These are phyloP conservation scores for Mythimna albipuncta DNA, from an alignment of 2,888 invertebrate species.

Conservation along the genomic window DNA sequence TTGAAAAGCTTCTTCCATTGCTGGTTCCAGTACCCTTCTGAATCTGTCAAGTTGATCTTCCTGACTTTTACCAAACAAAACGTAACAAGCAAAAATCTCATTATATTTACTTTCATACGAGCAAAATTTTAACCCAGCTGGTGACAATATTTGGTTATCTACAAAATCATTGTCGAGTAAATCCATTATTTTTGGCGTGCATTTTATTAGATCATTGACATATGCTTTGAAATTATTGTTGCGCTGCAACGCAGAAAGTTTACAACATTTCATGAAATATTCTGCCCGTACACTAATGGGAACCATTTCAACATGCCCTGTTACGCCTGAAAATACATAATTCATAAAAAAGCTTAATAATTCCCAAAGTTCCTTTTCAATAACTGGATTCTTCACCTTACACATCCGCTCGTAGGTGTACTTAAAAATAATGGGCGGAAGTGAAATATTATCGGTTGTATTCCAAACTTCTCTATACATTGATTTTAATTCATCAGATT, in stretches of 20 bases:
- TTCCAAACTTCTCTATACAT: slow-evolving; percentile 72
- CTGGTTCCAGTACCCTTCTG: slow-evolving; percentile 61
- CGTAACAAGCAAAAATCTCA: slow-evolving; percentile 61
- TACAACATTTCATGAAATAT: slow-evolving; percentile 69
- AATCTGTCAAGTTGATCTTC: slow-evolving; percentile 66
- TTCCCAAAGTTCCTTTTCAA: slow-evolving; percentile 69
- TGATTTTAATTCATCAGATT: slow-evolving; percentile 67
- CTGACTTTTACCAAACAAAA: slow-evolving; percentile 66
- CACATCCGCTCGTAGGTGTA: slow-evolving; percentile 68
- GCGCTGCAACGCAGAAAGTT: slow-evolving; percentile 63
- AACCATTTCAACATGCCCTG: slow-evolving; percentile 54
- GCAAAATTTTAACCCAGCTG: slow-evolving; percentile 57
- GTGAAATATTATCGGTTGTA: slow-evolving; percentile 71
- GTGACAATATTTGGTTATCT: slow-evolving; percentile 63
- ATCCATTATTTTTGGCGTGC: slow-evolving; percentile 64
- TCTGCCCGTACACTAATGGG: slow-evolving; percentile 50
- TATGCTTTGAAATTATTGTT: slow-evolving; percentile 60
- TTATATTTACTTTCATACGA: slow-evolving; percentile 16
- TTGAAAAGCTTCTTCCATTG: slow-evolving; percentile 64
- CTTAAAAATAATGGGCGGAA: slow-evolving; percentile 71
- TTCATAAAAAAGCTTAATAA: slow-evolving; percentile 73
- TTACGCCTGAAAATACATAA: slow-evolving; percentile 43
- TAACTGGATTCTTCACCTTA: slow-evolving; percentile 63
- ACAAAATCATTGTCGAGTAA: slow-evolving; percentile 69
- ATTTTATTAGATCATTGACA: slow-evolving; percentile 53